Evolutionary conservation across 1,140 invertebrate genomes (phyloP).

Genomic region (Antheraea mylitta): DNA sequence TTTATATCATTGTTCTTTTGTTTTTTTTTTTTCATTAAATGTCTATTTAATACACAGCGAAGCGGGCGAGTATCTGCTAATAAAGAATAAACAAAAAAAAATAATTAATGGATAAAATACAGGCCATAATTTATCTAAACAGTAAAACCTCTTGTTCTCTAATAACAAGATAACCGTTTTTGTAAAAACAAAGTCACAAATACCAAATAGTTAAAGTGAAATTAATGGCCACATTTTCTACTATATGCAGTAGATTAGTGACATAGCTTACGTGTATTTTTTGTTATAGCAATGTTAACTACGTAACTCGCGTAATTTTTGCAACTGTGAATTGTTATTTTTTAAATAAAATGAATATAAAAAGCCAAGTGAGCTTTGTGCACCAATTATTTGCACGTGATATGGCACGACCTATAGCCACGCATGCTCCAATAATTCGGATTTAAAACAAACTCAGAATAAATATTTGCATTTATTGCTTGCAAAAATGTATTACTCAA

Average conservation of each 20-base stretch:
- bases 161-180: too few relatives aligned
- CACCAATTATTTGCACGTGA: not conserved
- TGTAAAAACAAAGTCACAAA: too few relatives aligned
- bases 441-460: not conserved
- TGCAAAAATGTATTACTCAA: not conserved
- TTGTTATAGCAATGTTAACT: constrained; percentile 1
- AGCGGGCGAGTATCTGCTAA: too few relatives aligned
- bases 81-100: too few relatives aligned
- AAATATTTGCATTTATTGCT: not conserved
- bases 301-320: not conserved
- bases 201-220: too few relatives aligned
- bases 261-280: not conserved
- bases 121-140: too few relatives aligned
- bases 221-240: too few relatives aligned
- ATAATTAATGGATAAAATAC: too few relatives aligned
- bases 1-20: too few relatives aligned
- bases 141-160: too few relatives aligned
- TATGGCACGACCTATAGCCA: not conserved
- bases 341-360: not conserved
- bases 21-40: too few relatives aligned
- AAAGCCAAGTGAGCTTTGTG: not conserved
- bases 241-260: not conserved
- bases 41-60: too few relatives aligned
- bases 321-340: not conserved
- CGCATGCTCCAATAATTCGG: not conserved